Evolutionary conservation across 2,113 vertebrate genomes (phyloP), one percentile per base, ranked within the genome.

Genomic region (Halcyon senegalensis): DNA sequence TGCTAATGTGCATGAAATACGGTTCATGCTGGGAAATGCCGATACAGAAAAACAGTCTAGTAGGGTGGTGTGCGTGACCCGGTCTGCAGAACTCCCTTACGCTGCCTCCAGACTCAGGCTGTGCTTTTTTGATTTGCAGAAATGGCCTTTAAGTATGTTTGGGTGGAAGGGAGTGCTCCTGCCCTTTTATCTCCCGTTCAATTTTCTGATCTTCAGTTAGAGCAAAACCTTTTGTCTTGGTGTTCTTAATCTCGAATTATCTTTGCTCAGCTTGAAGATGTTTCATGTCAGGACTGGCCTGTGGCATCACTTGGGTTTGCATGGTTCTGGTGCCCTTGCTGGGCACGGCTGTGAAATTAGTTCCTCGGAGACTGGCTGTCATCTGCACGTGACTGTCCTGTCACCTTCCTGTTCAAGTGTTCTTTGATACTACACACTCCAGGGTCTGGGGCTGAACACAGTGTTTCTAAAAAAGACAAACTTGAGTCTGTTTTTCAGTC

Each of bases 101-200:
- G 0, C 56, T 66, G 21, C 41, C 41, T 53, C 64, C 43, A 31
- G 33, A 7, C 11, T 56, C 1, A 5, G 55, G 46, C 13, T 43
- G 17, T 2, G 5, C 1, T 5, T 4, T 14, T 51, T 75, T 41
- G 6, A 1, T 3, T 30, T 28, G 12, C 11, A 59, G 28, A 81
- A 75, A 23, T 3, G 9, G 4, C 37, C 19, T 50, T 62, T 44
- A 24, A 33, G 3, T 48, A 2, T 0, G 0, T 23, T 60, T 43
- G 60, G 11, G 9, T 25, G 13, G 46, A 59, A 50, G 19, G n/a
- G 25, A 89, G 8, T 72, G 70, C 13, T 79, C 37, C 44, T 43
- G 25, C 72, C 35, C 11, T 13, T 78, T 70, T 7, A 28, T 15
- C 33, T 84, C 10, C 17, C 23, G 1, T 23, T 35, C 28, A 48